Conservation (phyloP, 2,797 vertebrate genomes). For the Chromis chromis region DNA sequence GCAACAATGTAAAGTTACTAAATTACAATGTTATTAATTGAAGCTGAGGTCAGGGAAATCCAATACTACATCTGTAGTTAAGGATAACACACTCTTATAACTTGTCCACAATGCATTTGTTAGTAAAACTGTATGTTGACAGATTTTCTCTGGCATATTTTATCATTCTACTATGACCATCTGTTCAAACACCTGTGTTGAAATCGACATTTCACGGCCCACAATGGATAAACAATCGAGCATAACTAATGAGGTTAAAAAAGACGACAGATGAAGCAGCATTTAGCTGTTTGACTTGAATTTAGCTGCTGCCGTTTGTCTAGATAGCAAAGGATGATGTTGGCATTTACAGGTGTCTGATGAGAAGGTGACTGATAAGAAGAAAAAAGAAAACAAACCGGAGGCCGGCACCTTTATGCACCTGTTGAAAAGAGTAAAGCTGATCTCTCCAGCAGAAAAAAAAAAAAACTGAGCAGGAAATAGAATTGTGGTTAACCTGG, state of each 20-base stretch:
- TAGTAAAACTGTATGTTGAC: too few relatives aligned
- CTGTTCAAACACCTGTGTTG: background rate
- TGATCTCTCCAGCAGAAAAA: conserved; percentile 25
- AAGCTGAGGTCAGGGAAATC: too few relatives aligned
- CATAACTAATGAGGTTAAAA: background rate
- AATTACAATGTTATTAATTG: too few relatives aligned
- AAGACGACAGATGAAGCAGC: background rate
- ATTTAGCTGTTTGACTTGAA: background rate
- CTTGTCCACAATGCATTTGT: background rate
- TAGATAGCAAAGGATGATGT: background rate
- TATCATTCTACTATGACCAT: background rate
- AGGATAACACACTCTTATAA: background rate
- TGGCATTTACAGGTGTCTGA: background rate
- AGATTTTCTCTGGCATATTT: background rate
- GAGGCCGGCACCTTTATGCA: conserved; percentile 10
- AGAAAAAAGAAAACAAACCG: background rate
- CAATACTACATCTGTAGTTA: background rate
- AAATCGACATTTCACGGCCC: background rate
- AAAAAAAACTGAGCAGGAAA: conserved; percentile 59
- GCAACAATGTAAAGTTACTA: background rate
- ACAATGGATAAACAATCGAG: background rate
- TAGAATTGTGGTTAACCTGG: conserved; percentile 56
- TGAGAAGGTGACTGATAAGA: background rate
- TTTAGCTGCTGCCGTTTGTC: background rate
- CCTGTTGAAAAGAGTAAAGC: background rate